Evolutionary conservation across 2,888 invertebrate species (phyloP).

Genomic region (Icerya purchasi): DNA sequence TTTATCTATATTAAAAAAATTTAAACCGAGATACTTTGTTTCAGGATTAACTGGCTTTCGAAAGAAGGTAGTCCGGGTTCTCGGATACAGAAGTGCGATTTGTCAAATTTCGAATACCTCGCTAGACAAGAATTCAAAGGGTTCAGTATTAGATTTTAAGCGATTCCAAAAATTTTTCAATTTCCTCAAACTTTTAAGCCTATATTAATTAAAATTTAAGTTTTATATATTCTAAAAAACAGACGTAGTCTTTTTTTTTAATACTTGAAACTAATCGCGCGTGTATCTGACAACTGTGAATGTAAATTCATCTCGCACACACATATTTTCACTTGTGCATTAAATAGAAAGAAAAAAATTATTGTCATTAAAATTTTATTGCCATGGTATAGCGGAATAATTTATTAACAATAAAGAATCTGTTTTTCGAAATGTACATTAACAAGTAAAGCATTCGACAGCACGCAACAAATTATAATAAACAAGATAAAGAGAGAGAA

Average conservation of each 20-base stretch:
- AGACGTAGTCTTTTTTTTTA: too few relatives aligned
- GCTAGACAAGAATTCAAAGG: constrained; percentile 43
- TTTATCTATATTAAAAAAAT: too few relatives aligned
- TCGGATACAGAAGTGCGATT: constrained; percentile 59
- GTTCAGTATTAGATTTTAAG: constrained; percentile 61
- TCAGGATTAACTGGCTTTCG: constrained; percentile 62
- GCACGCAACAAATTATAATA: too few relatives aligned
- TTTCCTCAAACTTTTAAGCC: neutral
- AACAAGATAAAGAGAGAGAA: too few relatives aligned
- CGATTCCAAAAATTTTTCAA: too few relatives aligned
- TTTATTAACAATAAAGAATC: too few relatives aligned
- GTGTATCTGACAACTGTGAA: too few relatives aligned
- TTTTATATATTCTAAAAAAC: neutral
- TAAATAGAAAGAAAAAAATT: constrained; percentile 5
- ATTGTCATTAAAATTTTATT: constrained; percentile 5
- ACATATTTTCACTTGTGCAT: neutral
- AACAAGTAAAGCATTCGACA: too few relatives aligned
- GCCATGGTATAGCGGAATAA: too few relatives aligned
- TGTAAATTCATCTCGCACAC: neutral
- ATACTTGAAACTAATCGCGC: too few relatives aligned
- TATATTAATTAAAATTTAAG: neutral
- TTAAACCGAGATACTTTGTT: constrained; percentile 13
- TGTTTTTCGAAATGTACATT: too few relatives aligned
- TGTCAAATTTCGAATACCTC: constrained; percentile 58
- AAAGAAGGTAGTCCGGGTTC: constrained; percentile 65